phyloP scores from a whole-genome alignment of 2,113 vertebrate genomes.

The Bolborhynchus lineola region DNA sequence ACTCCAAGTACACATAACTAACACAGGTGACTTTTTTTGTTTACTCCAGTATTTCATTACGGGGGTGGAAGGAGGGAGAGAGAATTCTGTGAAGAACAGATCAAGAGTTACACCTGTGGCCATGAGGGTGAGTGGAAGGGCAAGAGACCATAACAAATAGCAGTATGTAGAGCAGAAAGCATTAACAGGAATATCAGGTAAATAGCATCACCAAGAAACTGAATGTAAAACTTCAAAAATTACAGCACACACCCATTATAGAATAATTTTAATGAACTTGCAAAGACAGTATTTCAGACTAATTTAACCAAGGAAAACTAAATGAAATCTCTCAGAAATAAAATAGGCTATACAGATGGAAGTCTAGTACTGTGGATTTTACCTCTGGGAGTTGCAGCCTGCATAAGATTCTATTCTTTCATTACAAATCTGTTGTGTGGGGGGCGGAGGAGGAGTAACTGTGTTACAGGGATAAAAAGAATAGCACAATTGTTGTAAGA shows the following conservation, averaged over 20 bases:
- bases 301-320: constrained; percentile 68
- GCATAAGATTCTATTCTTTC: constrained; percentile 78
- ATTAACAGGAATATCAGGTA: not conserved
- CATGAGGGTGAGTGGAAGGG: not conserved
- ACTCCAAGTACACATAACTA: not conserved
- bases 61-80: not conserved
- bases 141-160: not conserved
- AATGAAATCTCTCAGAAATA: constrained; percentile 62
- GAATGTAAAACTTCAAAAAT: not conserved
- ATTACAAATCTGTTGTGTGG: constrained; percentile 82
- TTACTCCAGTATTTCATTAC: not conserved
- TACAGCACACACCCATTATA: not conserved
- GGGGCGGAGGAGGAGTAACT: constrained; percentile 75
- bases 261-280: constrained; percentile 23
- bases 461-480: constrained; percentile 71
- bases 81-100: not conserved
- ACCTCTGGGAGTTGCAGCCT: constrained; percentile 77
- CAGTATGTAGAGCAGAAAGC: not conserved
- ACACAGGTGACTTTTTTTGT: not conserved
- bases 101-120: not conserved
- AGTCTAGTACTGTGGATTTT: constrained; percentile 78
- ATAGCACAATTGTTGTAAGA: constrained; percentile 75
- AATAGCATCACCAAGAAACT: not conserved
- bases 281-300: constrained; percentile 52
- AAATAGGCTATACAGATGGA: constrained; percentile 76